These are phyloP conservation scores for Hystrix cristata DNA, from an alignment of 2,113 vertebrate species.

Conservation along the genomic window DNA sequence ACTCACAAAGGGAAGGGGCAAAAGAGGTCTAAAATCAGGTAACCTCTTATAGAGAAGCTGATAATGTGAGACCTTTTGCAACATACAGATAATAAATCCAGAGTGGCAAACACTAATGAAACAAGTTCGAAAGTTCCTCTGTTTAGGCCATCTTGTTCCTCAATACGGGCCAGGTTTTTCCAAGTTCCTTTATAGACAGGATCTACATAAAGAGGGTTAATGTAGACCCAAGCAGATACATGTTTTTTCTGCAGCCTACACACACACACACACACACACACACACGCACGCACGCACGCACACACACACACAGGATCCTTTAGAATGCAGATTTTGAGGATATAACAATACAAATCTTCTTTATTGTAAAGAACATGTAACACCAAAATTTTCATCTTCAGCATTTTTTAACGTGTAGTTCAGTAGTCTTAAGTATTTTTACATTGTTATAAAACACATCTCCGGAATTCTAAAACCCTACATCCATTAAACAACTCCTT, in stretches of 20 bases:
- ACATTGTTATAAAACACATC: neutral
- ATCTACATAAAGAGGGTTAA: neutral
- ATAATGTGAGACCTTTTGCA: neutral
- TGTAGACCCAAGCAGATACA: neutral
- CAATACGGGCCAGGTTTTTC: neutral
- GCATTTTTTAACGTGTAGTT: neutral
- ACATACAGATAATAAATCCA: neutral
- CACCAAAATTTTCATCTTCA: neutral
- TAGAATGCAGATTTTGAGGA: conserved; percentile 11
- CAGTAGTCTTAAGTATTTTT: neutral
- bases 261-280: fast-evolving
- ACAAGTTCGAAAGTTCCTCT: neutral
- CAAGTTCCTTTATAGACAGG: neutral
- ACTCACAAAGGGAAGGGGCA: neutral
- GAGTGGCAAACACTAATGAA: neutral
- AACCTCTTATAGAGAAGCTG: neutral
- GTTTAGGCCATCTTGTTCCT: neutral
- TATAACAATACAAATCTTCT: neutral
- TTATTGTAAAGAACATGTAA: neutral
- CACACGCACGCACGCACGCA: too few species aligned
- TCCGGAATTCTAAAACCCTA: neutral
- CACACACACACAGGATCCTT: neutral
- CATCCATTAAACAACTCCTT: neutral
- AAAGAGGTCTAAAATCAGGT: neutral
- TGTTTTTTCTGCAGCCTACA: neutral